Evolutionary conservation across 2,797 vertebrate species (phyloP), one percentile per base, ranked within the genome.

Genomic region (Danio tinwini): DNA sequence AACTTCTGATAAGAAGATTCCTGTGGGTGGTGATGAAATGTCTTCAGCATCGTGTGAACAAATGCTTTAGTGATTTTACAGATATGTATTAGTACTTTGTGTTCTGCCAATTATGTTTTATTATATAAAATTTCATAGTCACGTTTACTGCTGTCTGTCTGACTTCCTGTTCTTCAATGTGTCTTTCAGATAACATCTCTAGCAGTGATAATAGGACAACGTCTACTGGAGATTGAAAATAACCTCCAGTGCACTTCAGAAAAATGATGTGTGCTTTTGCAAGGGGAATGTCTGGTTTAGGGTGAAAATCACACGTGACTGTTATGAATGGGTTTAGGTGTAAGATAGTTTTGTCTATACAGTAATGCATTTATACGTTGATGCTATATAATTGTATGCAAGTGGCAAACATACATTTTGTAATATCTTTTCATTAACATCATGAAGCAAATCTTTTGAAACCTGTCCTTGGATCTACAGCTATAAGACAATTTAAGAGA

Each of bases 111-210:
- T 17, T 5, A 5, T 67, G 40, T 47, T 10, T 40, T 42, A 21
- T n/a, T 16, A 53, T 52, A 37, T 11, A n/a, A 42, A 10, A 44
- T 47, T 12, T 16, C 16, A 64, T 10, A 78, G 13, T 58, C 14
- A 16, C 7, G 19, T 40, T 7, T n/a, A 47, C 49, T n/a, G 7
- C 16, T 49, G 45, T 55, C 10, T 49, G 11, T 47, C 5, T 42
- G 7, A 37, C 37, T 16, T 53, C 12, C 12, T 73, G 6, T 76
- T 17, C 52, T 64, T 56, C 56, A 47, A 21, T 82, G 76, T 74
- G 5, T 8, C 56, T 83, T 84, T 74, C 87, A 97, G 96, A 91
- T 95, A 78, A 91, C 94, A 76, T 81, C 85, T 58, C 73, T 96
- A 58, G 82, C 94, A 39, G 82, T 93, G 83, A 91, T 88, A 82